A percentile compares a stretch with the other conserved stretches of the same genome.
Conservation (phyloP, 2,888 invertebrate genomes). For the Chironomus tentans region DNA sequence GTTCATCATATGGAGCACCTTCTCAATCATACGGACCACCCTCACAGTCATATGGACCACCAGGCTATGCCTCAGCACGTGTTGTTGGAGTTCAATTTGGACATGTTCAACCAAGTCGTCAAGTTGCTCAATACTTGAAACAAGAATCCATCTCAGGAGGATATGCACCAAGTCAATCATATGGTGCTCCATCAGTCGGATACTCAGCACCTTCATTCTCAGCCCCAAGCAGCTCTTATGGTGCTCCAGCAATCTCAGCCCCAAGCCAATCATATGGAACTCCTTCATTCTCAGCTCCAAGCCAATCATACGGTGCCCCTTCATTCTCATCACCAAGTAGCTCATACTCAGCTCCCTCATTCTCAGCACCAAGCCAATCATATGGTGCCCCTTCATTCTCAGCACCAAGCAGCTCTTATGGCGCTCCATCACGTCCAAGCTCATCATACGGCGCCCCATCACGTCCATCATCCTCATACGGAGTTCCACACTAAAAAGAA, state of each 20-base stretch:
- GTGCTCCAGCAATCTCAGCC: slow-evolving; percentile 30
- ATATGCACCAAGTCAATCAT: slow-evolving; percentile 37
- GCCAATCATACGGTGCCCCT: slow-evolving; percentile 40
- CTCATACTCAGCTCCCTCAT: slow-evolving; percentile 42
- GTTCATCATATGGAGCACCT: slow-evolving; percentile 23
- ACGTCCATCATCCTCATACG: slow-evolving; percentile 27
- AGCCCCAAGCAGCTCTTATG: slow-evolving; percentile 24
- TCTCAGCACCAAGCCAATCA: slow-evolving; percentile 43
- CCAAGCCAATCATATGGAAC: slow-evolving; percentile 39
- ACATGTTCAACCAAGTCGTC: slow-evolving; percentile 68
- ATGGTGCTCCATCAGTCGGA: slow-evolving; percentile 44
- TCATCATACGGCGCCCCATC: slow-evolving; percentile 26
- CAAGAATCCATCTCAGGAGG: slow-evolving; percentile 43
- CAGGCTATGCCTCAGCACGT: slow-evolving; percentile 45
- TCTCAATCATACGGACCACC: slow-evolving; percentile 35
- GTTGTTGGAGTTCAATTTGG: slow-evolving; percentile 71
- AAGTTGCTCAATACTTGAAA: slow-evolving; percentile 64
- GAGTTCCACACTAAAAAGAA: background rate
- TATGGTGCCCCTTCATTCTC: slow-evolving; percentile 28
- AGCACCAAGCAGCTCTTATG: slow-evolving; percentile 25
- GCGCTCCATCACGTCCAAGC: slow-evolving; percentile 23
- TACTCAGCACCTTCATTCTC: slow-evolving; percentile 41
- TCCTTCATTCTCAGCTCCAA: slow-evolving; percentile 45
- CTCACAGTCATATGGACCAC: slow-evolving; percentile 52
- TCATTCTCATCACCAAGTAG: slow-evolving; percentile 39